Evolutionary conservation across 2,888 invertebrate species (phyloP).

Genomic region (Phania funesta): DNA sequence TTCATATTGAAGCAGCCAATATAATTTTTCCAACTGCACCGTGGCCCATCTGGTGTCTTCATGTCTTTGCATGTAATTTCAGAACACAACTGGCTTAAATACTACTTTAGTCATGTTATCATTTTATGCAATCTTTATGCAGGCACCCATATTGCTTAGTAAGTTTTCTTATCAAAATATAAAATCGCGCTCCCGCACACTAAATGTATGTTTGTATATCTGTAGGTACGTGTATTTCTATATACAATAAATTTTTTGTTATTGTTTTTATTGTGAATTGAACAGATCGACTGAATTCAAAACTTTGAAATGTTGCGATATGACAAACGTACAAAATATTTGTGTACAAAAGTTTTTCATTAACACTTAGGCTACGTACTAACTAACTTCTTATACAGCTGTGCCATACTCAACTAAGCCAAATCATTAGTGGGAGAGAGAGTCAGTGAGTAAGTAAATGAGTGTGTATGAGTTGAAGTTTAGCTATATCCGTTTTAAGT

Average conservation of each 20-base stretch:
- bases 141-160: constrained; percentile 56
- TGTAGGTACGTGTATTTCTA: constrained; percentile 40
- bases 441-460: neutral
- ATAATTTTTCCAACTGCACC: no score
- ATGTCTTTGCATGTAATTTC: no score
- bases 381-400: neutral
- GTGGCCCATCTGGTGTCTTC: no score
- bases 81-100: neutral
- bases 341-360: neutral
- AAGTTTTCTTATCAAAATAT: constrained; percentile 61
- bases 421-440: constrained; percentile 39
- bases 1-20: no score
- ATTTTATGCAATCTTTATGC: constrained; percentile 33
- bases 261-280: constrained; percentile 36
- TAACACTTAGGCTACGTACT: constrained; percentile 7
- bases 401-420: neutral
- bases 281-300: constrained; percentile 57
- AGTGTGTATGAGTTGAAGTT: constrained; percentile 31
- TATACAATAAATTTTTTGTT: constrained; percentile 21
- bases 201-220: constrained; percentile 39
- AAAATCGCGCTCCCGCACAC: constrained; percentile 68
- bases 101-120: constrained; percentile 1
- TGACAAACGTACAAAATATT: constrained; percentile 55
- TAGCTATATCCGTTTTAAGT: constrained; percentile 58
- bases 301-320: constrained; percentile 58